phyloP scores from a whole-genome alignment of 1,140 invertebrate genomes.

The Atta cephalotes region DNA sequence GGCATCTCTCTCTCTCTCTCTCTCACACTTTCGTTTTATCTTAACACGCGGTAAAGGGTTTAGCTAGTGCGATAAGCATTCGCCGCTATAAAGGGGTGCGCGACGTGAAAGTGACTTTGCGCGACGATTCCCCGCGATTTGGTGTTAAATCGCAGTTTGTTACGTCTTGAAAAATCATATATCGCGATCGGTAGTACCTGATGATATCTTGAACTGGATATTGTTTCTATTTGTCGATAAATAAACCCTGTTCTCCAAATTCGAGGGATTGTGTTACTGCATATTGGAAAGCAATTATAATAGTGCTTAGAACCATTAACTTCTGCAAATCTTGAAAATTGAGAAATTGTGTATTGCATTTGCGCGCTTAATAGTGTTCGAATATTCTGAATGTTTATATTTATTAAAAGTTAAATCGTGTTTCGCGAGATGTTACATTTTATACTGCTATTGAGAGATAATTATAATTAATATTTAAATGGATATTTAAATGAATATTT shows the following conservation, averaged over 20 bases:
- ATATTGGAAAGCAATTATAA: background rate
- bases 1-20: constrained; percentile 35
- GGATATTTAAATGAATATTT: background rate
- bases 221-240: background rate
- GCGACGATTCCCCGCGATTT: background rate
- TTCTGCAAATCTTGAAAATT: background rate
- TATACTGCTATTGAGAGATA: background rate
- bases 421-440: background rate
- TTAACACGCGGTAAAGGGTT: constrained; percentile 41
- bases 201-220: background rate
- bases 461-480: background rate
- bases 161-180: background rate
- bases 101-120: constrained; percentile 58
- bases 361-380: background rate
- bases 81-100: background rate
- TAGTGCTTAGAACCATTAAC: background rate
- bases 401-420: background rate
- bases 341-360: background rate
- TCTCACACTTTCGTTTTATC: constrained; percentile 17
- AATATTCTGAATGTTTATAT: background rate
- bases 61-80: constrained; percentile 25
- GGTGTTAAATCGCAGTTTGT: constrained; percentile 2
- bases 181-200: background rate
- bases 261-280: constrained; percentile 1
- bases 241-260: background rate